phyloP scores from a whole-genome alignment of 1,140 invertebrate species.

The Teleogryllus occipitalis region DNA sequence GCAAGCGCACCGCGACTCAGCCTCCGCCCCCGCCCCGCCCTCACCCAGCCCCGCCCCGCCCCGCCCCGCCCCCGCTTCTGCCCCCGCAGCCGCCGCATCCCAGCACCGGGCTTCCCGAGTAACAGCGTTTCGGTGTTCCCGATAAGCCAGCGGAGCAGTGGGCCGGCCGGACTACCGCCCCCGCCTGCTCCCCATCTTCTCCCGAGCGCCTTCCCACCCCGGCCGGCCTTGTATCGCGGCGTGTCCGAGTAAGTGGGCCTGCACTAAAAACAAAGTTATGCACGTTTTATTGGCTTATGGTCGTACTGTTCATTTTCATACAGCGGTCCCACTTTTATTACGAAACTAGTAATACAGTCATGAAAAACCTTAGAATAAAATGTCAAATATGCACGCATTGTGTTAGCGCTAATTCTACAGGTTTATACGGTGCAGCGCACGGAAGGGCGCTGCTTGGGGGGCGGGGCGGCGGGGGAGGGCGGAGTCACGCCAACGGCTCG shows the following conservation, averaged over 20 bases:
- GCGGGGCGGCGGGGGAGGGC: too few species aligned
- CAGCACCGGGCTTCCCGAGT: background rate
- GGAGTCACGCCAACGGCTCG: background rate
- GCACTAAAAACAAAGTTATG: conserved; percentile 1
- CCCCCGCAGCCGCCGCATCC: background rate
- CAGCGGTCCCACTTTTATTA: background rate
- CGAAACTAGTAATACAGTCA: background rate
- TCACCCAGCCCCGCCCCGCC: too few species aligned
- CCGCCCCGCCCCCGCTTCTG: too few species aligned
- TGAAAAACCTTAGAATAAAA: conserved; percentile 1
- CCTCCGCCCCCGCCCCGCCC: too few species aligned
- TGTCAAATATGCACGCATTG: background rate
- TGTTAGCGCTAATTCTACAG: background rate
- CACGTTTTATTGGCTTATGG: background rate
- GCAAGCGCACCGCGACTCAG: too few species aligned
- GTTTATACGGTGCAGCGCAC: background rate
- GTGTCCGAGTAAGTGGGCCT: background rate
- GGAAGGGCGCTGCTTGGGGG: too few species aligned
- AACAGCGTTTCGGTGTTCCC: background rate
- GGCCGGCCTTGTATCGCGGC: background rate
- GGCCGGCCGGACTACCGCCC: background rate
- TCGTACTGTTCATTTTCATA: conserved; percentile 5
- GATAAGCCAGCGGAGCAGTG: background rate
- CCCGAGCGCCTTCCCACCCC: background rate
- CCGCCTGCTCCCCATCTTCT: background rate